Base-by-base conservation (phyloP, 2,888 invertebrate species). In the Noctua comes region DNA sequence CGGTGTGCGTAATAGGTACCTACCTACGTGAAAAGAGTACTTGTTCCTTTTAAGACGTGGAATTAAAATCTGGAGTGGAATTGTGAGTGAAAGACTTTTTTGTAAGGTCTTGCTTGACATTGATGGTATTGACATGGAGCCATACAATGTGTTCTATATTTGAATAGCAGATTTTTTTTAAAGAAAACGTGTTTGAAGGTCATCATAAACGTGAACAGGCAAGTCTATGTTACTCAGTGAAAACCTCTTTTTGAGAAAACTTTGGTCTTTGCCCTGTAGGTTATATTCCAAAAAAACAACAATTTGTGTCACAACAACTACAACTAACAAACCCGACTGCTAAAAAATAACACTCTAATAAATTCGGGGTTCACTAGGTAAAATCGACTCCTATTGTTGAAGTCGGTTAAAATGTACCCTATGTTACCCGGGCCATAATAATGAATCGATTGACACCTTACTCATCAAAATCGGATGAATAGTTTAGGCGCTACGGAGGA, bases 21-120 rank as follows among this genome's bases (percentile, higher is more conserved):
- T 86, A 65, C 73, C 74, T 80, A 76, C 71, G 66, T 82, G 83
- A 82, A 88, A 86, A 86, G 86, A 86, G 85, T 81, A 76, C 75
- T 72, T 68, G 77, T 68, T 46, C 75, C 80, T 73, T 68, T 43
- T 54, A 69, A 87, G 77, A 80, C 69, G 66, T 36, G 70, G 88
- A 85, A 88, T 88, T 88, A 81, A 66, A 85, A 73, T 76, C 73
- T 73, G 24, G 73, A 79, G 68, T 48, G 74, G 77, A 73, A 77
- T 76, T 62, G 16, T 21, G 59, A 46, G 16, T 31, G 51, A 72
- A 85, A 48, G 18, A 62, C 46, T 40, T 70, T 51, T 66, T 59
- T 80, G 18, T 54, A 68, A 68, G 40, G 21, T 24, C 36, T 70
- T 51, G n/a, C n/a, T 77, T 62, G 43, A 72, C 68, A 24, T 78